Evolutionary conservation across 2,797 vertebrate genomes (phyloP).

Genomic region (Buceros bicornis): DNA sequence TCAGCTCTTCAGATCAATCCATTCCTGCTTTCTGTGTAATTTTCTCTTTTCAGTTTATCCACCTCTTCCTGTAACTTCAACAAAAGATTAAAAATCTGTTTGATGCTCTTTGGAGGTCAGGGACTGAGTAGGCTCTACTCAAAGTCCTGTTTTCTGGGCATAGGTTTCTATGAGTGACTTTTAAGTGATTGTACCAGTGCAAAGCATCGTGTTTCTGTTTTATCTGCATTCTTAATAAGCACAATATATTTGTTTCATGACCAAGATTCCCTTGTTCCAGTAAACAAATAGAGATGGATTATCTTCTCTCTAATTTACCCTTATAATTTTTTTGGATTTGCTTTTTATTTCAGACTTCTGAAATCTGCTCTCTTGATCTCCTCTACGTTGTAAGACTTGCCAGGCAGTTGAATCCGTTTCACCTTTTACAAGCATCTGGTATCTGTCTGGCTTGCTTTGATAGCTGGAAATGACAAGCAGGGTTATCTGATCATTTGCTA

Average conservation of each 20-base stretch:
- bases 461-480: rapidly evolving
- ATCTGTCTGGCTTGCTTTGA: neutral
- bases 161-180: neutral
- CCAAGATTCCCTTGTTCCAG: neutral
- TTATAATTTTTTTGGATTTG: neutral
- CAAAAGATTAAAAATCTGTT: neutral
- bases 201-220: neutral
- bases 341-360: neutral
- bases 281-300: neutral
- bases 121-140: neutral
- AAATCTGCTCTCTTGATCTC: neutral
- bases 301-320: neutral
- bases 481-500: neutral
- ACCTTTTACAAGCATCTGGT: neutral
- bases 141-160: neutral
- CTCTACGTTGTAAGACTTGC: rapidly evolving
- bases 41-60: neutral
- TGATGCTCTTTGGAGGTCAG: rapidly evolving
- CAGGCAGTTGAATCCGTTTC: neutral
- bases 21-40: neutral
- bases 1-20: no score
- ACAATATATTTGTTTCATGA: neutral
- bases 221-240: neutral
- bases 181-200: neutral
- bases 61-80: neutral